These are phyloP conservation scores for Colius striatus DNA, from an alignment of 2,113 vertebrate genomes.

Conservation along the genomic window DNA sequence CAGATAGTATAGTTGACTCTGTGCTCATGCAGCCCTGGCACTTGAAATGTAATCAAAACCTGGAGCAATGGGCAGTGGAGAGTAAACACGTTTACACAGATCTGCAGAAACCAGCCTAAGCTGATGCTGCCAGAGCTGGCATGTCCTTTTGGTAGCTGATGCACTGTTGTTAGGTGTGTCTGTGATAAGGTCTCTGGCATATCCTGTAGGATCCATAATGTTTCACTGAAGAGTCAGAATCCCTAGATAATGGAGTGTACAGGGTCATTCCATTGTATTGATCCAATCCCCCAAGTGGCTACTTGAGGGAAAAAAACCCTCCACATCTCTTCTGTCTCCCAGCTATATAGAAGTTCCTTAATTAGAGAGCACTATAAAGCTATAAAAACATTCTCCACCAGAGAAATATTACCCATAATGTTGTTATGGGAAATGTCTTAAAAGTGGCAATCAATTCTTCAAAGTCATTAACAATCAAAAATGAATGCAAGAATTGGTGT, in stretches of 20 bases:
- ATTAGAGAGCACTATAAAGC: neutral
- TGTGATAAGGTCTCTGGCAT: neutral
- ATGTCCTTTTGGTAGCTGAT: neutral
- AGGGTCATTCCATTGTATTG: neutral
- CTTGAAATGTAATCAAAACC: neutral
- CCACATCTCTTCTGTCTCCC: neutral
- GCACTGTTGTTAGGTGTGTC: neutral
- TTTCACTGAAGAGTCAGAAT: neutral
- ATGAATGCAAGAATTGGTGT: neutral
- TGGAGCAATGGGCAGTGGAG: neutral
- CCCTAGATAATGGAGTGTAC: neutral
- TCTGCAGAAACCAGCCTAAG: neutral
- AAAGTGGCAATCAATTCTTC: slow-evolving; percentile 15
- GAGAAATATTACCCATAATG: neutral
- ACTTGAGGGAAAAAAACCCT: neutral
- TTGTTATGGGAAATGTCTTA: slow-evolving; percentile 19
- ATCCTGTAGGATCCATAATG: neutral
- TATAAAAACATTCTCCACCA: neutral
- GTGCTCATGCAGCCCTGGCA: neutral
- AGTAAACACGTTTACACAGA: neutral
- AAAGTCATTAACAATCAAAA: slow-evolving; percentile 28
- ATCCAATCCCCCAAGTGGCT: neutral
- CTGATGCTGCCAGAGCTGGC: neutral
- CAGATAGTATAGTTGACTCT: neutral
- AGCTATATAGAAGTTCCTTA: neutral